Percentiles rank a stretch among this genome's conserved stretches.
These are phyloP conservation scores for Laothoe populi DNA, from an alignment of 2,888 invertebrate species.

Conservation along the genomic window DNA sequence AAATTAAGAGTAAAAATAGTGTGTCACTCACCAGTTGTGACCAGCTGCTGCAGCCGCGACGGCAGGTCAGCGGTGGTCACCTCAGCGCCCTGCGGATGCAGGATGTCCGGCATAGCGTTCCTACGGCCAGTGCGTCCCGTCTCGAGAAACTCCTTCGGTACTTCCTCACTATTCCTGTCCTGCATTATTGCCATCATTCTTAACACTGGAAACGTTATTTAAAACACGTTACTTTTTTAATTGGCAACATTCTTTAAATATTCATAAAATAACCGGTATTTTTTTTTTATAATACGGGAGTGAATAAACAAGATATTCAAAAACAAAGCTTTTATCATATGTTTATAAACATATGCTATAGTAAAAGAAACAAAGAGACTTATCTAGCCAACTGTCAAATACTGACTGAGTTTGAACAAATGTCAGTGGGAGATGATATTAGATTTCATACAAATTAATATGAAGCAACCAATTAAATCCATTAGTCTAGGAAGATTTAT, in stretches of 20 bases:
- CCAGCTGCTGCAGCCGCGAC: slow-evolving; percentile 88
- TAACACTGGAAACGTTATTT: slow-evolving; percentile 67
- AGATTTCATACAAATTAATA: slow-evolving; percentile 5
- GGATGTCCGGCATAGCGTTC: slow-evolving; percentile 94
- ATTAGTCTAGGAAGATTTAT: neutral
- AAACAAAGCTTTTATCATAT: neutral
- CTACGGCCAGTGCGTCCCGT: slow-evolving; percentile 94
- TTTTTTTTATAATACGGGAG: no score
- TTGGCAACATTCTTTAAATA: neutral
- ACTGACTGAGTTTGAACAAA: neutral
- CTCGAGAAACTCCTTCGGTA: slow-evolving; percentile 91
- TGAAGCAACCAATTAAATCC: neutral
- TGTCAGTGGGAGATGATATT: neutral
- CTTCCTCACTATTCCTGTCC: slow-evolving; percentile 83
- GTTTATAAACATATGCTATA: no score
- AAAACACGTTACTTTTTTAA: slow-evolving; percentile 2
- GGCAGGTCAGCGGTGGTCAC: slow-evolving; percentile 92
- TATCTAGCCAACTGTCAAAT: slow-evolving; percentile 3
- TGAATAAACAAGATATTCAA: no score
- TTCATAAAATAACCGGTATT: no score
- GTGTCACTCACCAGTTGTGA: slow-evolving; percentile 81
- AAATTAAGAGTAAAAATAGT: no score
- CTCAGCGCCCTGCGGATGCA: slow-evolving; percentile 89
- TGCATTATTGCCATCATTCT: slow-evolving; percentile 87
- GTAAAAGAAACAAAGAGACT: neutral